A percentile compares a stretch with the other conserved stretches of the same genome.
phyloP scores from a whole-genome alignment of 2,888 invertebrate genomes.

The Andrena chrysosceles region DNA sequence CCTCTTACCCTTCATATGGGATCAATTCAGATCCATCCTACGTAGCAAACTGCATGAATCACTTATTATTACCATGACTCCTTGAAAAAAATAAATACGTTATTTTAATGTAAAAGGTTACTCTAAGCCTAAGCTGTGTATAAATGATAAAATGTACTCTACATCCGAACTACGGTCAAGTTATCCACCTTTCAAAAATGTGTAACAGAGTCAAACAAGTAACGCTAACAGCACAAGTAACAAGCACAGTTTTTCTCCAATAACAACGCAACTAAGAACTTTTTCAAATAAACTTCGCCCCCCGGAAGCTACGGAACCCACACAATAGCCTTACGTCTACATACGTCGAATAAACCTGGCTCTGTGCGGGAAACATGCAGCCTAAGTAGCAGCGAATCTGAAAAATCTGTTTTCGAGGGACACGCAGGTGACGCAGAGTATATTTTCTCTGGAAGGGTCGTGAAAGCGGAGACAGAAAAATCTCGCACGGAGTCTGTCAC shows the following conservation, averaged over 20 bases:
- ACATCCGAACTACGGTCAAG: too few species aligned
- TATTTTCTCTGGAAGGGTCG: slow-evolving; percentile 1
- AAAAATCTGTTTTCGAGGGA: slow-evolving; percentile 25
- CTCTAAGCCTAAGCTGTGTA: too few species aligned
- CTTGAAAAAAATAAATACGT: too few species aligned
- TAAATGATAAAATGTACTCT: too few species aligned
- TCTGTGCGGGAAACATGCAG: background rate
- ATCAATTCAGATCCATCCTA: too few species aligned
- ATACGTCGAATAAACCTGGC: background rate
- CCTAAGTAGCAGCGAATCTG: slow-evolving; percentile 3
- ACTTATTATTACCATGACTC: too few species aligned
- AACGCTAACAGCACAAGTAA: too few species aligned
- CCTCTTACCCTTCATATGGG: too few species aligned
- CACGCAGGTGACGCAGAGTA: slow-evolving; percentile 4
- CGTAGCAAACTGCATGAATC: too few species aligned
- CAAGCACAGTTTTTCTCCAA: background rate
- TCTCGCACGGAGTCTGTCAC: slow-evolving; percentile 1
- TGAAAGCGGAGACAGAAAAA: slow-evolving; percentile 13
- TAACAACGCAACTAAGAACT: background rate
- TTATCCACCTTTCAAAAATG: too few species aligned
- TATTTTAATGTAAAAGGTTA: too few species aligned
- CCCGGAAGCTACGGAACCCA: background rate
- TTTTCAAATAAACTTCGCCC: background rate
- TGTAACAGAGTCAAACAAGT: too few species aligned
- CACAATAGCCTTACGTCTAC: background rate